Evolutionary conservation across 1,140 invertebrate genomes (phyloP).

Genomic region (Lamellibrachia luymesi): DNA sequence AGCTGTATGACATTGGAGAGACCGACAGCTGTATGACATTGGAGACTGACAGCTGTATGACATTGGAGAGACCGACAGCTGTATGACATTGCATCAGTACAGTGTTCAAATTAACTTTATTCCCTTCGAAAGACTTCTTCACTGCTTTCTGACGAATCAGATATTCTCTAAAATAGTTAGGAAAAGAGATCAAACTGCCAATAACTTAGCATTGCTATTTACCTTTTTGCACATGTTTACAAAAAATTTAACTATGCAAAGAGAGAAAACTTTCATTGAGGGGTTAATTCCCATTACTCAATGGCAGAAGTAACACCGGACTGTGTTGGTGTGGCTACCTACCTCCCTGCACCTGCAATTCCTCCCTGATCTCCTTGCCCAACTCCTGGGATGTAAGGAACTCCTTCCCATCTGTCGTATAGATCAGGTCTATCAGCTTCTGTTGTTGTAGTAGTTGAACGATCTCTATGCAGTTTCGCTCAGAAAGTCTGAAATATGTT

Average conservation of each 20-base stretch:
- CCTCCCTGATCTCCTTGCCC: constrained; percentile 85
- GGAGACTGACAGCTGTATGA: background rate
- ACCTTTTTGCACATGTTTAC: background rate
- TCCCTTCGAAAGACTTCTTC: no score
- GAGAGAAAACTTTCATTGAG: no score
- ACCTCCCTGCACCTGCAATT: constrained; percentile 82
- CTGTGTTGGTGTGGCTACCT: constrained; percentile 18
- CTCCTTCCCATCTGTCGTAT: constrained; percentile 95
- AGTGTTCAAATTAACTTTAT: background rate
- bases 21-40: no score
- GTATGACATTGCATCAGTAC: background rate
- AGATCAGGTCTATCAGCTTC: constrained; percentile 88
- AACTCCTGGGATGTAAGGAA: constrained; percentile 92
- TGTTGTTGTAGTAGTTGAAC: constrained; percentile 83
- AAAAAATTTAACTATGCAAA: no score
- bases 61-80: no score
- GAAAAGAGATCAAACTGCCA: no score
- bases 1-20: background rate
- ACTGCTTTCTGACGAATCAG: no score
- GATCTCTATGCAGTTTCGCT: constrained; percentile 95
- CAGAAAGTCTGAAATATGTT: constrained; percentile 75
- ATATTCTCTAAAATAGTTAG: no score
- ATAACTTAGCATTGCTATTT: no score
- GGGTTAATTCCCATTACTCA: no score
- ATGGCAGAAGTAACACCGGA: background rate